A percentile compares a stretch with the other conserved stretches of the same genome.
Conservation (phyloP, 2,113 vertebrate species). For the Tamias sibiricus region DNA sequence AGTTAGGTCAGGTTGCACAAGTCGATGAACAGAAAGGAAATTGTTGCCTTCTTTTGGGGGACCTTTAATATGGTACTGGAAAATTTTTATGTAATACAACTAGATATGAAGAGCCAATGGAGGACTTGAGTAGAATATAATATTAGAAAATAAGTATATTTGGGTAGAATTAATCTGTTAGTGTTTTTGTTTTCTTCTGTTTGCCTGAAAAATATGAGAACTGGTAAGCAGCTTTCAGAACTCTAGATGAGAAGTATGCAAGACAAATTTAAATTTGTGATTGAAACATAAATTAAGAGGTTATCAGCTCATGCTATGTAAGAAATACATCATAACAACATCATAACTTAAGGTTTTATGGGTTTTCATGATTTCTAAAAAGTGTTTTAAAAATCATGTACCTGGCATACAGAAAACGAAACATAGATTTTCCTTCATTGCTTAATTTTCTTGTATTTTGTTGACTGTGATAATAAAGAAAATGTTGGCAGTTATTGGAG, state of each 20-base stretch:
- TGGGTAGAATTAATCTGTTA: background rate
- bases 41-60: background rate
- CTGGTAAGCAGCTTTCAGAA: background rate
- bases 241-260: background rate
- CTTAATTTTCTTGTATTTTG: background rate
- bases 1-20: fast-evolving
- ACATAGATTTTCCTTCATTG: background rate
- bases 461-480: background rate
- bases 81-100: background rate
- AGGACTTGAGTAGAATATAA: background rate
- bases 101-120: background rate
- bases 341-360: background rate
- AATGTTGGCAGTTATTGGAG: background rate
- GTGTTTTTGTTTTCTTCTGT: background rate
- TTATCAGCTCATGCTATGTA: background rate
- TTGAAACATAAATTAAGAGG: background rate
- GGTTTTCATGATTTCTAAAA: background rate
- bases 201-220: background rate
- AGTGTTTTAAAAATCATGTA: background rate
- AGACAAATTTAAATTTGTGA: background rate
- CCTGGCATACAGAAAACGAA: background rate
- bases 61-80: background rate
- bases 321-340: background rate
- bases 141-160: background rate
- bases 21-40: background rate